Base-by-base conservation (phyloP, 2,888 invertebrate genomes). In the Lepidocyrtinus sp. region DNA sequence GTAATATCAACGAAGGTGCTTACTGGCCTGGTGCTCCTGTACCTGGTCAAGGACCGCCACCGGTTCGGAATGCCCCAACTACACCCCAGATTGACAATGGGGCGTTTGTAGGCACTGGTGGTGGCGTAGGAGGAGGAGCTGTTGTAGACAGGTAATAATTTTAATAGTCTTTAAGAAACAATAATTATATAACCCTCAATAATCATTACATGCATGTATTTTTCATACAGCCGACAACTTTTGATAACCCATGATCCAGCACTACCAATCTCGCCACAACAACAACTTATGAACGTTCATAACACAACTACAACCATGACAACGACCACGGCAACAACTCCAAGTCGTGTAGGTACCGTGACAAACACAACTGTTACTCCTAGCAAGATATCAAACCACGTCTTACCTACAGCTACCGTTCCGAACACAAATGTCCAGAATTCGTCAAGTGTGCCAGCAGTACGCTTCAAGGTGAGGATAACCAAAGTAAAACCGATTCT, bases 401-500 rank as follows among this genome's bases (percentile, higher is more conserved):
- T 55, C 17, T 9, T 55, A 55, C 55, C 55, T 55, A 55, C 55
- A n/a, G 17, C n/a, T 17, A 55, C 55, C 55, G n/a, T 17, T n/a
- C 9, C 55, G 3, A 55, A 55, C n/a, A 55, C 55, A 12, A 55
- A 55, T 55, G 55, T 55, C n/a, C 55, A 55, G 61, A 26, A 5
- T 1, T 27, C 59, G 0, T 64, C 70, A 12, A 55, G 70, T 1
- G 71, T 67, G 12, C 81, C 85, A 1, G 83, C 84, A 17, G 80
- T 86, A 0, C 68, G 86, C 7, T 86, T 96, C 87, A 92, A 95
- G 89, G 94, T 97, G 87, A 94, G 94, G 86, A 95, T 98, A 86
- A 95, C 95, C 90, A 98, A 98, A 90, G 95, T 94, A 74, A 96
- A 96, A 90, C 95, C 97, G 67, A 96, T 96, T 88, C 92, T 98